Conservation (phyloP, 2,797 vertebrate genomes). For the Aldrovandia affinis region DNA sequence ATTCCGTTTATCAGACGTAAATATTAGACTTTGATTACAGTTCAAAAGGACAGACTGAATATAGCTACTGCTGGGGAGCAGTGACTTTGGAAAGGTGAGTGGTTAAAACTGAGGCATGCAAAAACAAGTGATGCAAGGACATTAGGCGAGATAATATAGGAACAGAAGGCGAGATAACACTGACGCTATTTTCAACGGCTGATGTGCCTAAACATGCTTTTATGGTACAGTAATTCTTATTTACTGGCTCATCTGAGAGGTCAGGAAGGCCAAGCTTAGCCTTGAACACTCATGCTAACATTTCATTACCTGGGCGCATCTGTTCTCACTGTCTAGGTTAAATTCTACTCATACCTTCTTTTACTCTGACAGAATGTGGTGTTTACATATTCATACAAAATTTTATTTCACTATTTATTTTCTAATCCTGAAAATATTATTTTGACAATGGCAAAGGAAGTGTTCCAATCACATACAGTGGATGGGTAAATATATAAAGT, state of each 20-base stretch:
- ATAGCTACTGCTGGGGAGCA: no score
- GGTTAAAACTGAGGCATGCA: no score
- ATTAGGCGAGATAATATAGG: background rate
- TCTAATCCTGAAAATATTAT: background rate
- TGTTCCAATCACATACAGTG: no score
- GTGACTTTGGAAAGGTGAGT: no score
- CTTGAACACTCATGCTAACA: background rate
- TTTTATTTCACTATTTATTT: background rate
- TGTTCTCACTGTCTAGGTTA: background rate
- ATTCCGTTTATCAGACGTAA: background rate
- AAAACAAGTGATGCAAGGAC: no score
- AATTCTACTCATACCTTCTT: background rate
- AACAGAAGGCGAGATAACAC: background rate
- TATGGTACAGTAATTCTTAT: background rate
- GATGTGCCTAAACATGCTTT: background rate
- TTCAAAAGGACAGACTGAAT: no score
- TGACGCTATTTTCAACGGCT: background rate
- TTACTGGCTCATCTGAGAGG: slow-evolving; percentile 1
- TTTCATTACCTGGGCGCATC: slow-evolving; percentile 7
- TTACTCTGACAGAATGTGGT: background rate
- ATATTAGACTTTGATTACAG: background rate
- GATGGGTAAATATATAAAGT: no score
- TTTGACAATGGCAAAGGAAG: no score
- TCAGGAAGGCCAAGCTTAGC: background rate
- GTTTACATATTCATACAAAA: background rate